Percentiles rank a stretch among this genome's conserved stretches.
Conservation (phyloP, 2,888 invertebrate species). For the Pandemis corylana region DNA sequence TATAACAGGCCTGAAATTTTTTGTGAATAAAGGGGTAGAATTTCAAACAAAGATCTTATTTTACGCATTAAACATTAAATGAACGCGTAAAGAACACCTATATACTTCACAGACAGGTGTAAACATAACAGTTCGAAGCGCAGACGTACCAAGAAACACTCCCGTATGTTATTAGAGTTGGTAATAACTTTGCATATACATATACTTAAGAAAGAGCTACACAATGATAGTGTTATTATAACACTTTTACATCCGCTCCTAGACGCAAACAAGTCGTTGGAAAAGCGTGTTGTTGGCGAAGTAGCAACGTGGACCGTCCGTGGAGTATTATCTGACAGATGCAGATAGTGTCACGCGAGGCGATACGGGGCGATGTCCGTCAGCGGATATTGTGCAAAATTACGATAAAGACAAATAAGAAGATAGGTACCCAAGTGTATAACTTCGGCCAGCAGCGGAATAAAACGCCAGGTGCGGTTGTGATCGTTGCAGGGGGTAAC, state of each 20-base stretch:
- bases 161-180: not conserved
- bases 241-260: conserved; percentile 24
- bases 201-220: conserved; percentile 2
- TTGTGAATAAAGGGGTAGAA: too few relatives aligned
- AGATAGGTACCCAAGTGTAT: not conserved
- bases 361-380: conserved; percentile 1
- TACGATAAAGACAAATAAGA: not conserved
- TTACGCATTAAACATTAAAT: not conserved
- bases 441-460: not conserved
- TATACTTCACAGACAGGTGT: too few relatives aligned
- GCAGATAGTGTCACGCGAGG: not conserved
- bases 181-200: not conserved
- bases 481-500: not conserved
- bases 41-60: too few relatives aligned
- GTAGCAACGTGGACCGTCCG: conserved; percentile 8
- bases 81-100: not conserved
- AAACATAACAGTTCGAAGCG: not conserved
- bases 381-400: conserved; percentile 6
- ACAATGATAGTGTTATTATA: conserved; percentile 17
- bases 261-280: conserved; percentile 4
- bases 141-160: not conserved
- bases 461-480: not conserved
- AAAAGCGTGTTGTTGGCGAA: conserved; percentile 14
- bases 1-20: too few relatives aligned
- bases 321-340: conserved; percentile 13